Base-by-base conservation (phyloP, 2,888 invertebrate genomes). In the Cabera pusaria region DNA sequence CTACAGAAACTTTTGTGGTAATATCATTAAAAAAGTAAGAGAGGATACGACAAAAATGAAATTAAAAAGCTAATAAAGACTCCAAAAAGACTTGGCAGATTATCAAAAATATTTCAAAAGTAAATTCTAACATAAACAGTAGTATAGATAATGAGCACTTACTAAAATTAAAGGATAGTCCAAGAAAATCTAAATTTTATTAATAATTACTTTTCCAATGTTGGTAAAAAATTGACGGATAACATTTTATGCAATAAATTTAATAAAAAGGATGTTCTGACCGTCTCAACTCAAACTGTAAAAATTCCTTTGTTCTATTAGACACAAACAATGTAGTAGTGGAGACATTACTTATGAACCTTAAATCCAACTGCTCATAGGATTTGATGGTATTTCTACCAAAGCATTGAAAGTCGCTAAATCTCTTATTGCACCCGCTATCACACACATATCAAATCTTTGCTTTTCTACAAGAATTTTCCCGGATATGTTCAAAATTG, bases 21-120 rank as follows among this genome's bases (percentile, higher is more conserved):
- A 35, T 1, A 11, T 49, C 9, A 22, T 49, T 6, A 46, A 46
- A 28, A 49, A 41, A 19, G 9, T 44, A 6, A 49, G 40, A 36
- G 26, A 12, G 26, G 33, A 22, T 45, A 43, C 32, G 40, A 49
- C 20, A 44, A 17, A 10, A 24, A 34, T 3, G 6, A 6, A 21
- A 21, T 29, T 5, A 3, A 1, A 21, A 20, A 1, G 20, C 29
- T 6, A 12, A 21, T 0, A 29, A 14, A 1, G n/a, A 21, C 7
- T 2, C 12, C 5, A 29, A 29, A 14, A n/a, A 5, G 1, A 20
- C 21, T 7, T 29, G 29, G 29, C 6, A 9, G 2, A 8, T 7
- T 0, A 21, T 29, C 1, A 29, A 29, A 14, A 20, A 3, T n/a
- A 19, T 28, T 0, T 6, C 19, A 1, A 28, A 29, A 4, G 5